Evolutionary conservation across 2,888 invertebrate species (phyloP).

Genomic region (Chrysolina americana): DNA sequence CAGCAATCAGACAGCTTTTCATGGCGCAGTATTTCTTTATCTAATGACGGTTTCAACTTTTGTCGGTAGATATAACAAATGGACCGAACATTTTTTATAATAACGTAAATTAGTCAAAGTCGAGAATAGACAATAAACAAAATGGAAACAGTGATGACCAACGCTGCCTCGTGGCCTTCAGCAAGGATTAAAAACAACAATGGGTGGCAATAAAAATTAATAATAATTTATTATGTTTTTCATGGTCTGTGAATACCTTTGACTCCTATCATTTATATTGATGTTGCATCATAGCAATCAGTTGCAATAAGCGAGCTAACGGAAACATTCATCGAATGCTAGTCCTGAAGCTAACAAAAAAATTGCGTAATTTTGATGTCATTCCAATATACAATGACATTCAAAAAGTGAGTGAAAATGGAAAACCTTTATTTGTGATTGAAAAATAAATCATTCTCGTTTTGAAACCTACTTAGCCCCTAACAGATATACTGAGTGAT

Average conservation of each 20-base stretch:
- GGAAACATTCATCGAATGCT: too few relatives aligned
- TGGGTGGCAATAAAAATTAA: slow-evolving; percentile 29
- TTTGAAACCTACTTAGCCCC: too few relatives aligned
- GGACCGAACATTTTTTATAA: slow-evolving; percentile 37
- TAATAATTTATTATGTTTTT: slow-evolving; percentile 29
- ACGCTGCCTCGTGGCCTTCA: slow-evolving; percentile 21
- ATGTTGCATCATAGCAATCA: slow-evolving; percentile 14
- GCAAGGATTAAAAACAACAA: slow-evolving; percentile 29
- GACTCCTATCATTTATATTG: slow-evolving; percentile 31
- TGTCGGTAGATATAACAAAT: slow-evolving; percentile 38
- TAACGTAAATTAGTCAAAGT: slow-evolving; percentile 41
- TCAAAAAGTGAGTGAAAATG: too few relatives aligned
- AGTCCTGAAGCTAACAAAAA: too few relatives aligned
- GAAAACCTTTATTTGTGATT: too few relatives aligned
- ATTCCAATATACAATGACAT: too few relatives aligned
- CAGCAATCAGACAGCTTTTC: slow-evolving; percentile 32
- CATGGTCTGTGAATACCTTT: slow-evolving; percentile 13
- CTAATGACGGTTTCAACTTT: slow-evolving; percentile 37
- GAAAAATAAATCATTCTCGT: too few relatives aligned
- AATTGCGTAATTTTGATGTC: too few relatives aligned
- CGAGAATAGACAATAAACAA: slow-evolving; percentile 37
- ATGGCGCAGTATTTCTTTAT: slow-evolving; percentile 30
- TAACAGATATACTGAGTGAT: too few relatives aligned
- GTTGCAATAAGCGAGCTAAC: neutral
- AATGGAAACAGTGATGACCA: slow-evolving; percentile 29